Conservation (phyloP, 1,140 invertebrate species). For the Meloidogyne floridensis region DNA sequence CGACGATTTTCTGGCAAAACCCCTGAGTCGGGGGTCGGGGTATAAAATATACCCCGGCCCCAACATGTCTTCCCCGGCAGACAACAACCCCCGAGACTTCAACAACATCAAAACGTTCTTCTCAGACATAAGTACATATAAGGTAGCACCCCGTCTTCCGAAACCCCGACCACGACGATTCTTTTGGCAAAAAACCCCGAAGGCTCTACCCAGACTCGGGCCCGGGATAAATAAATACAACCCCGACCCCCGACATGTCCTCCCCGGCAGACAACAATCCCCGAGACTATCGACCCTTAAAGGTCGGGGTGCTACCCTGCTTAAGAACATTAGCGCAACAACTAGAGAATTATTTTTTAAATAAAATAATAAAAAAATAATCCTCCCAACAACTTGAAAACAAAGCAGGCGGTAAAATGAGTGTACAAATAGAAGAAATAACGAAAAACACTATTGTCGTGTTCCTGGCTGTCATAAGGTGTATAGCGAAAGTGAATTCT, state of each 20-base stretch:
- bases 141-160: no score
- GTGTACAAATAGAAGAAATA: slow-evolving; percentile 37
- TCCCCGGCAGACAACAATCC: not conserved
- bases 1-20: no score
- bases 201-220: no score
- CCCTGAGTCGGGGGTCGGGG: no score
- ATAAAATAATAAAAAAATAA: not conserved
- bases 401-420: slow-evolving; percentile 19
- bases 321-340: not conserved
- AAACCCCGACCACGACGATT: no score
- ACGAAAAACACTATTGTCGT: slow-evolving; percentile 85
- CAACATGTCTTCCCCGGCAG: not conserved
- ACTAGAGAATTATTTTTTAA: not conserved
- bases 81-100: not conserved
- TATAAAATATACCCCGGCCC: not conserved
- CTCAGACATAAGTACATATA: not conserved
- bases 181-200: no score
- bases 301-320: no score
- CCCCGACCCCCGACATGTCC: not conserved
- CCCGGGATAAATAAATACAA: no score
- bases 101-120: not conserved
- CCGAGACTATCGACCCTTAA: no score
- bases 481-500: slow-evolving; percentile 92
- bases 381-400: not conserved
- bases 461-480: slow-evolving; percentile 93